Evolutionary conservation across 2,888 invertebrate genomes (phyloP), one percentile per base, ranked within the genome.

Genomic region (Chrysina gloriosa): DNA sequence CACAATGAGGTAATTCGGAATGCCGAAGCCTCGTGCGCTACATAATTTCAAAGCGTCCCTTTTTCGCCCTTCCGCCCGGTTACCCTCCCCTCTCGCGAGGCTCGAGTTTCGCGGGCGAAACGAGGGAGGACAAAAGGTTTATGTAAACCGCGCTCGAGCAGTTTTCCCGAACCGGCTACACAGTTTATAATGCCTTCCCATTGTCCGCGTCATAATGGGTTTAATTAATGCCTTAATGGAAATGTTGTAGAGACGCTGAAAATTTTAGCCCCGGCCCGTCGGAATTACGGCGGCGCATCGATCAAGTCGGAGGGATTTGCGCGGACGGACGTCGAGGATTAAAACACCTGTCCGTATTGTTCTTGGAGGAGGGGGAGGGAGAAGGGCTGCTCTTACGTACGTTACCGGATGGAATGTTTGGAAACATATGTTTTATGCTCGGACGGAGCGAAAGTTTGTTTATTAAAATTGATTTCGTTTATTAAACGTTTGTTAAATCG

Each of bases 211-310:
- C 29, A 58, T 42, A 58, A 58, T 58, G 58, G 58, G 27, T 58
- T 58, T 58, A 58, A 58, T 58, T 58, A 58, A 58, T 58, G 42
- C 45, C 45, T 58, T 58, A 58, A 58, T 58, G 58, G 58, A 58
- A 25, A 19, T 25, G 58, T 23, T 58, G 58, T 58, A 42, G 42
- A 27, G n/a, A n/a, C n/a, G n/a, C 7, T 25, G 19, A 29, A 42
- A 58, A 58, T 42, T 58, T 58, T 58, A 42, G 14, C 25, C 34
- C 36, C 19, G 36, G 11, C 48, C 14, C 48, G 21, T 21, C 25
- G 1, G 21, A 21, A 39, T 36, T 39, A 39, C 4, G 39, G 14
- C n/a, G n/a, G n/a, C n/a, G n/a, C n/a, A 39, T n/a, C 39, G 39
- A 39, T 39, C 39, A 39, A 9, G 11, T 39, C 39, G 39, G 39